A percentile compares a stretch with the other conserved stretches of the same genome.
phyloP scores from a whole-genome alignment of 2,888 invertebrate genomes.

The Clostera curtula region DNA sequence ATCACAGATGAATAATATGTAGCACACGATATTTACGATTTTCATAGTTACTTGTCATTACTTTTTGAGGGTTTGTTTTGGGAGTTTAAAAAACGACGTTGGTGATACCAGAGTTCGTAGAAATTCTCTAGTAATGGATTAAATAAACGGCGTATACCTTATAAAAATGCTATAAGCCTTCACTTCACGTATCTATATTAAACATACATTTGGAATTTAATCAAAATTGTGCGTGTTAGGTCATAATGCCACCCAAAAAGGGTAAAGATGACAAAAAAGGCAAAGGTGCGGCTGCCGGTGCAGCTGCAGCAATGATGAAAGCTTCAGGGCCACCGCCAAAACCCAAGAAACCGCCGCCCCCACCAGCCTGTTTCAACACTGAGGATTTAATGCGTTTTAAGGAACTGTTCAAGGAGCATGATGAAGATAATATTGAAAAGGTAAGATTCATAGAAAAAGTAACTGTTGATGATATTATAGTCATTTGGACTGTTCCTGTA shows the following conservation, averaged over 20 bases:
- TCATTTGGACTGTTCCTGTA: too few relatives aligned
- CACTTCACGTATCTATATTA: not conserved
- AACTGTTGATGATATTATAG: too few relatives aligned
- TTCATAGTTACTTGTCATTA: too few relatives aligned
- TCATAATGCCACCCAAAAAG: slow-evolving; percentile 46
- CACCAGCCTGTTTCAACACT: slow-evolving; percentile 49
- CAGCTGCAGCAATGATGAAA: not conserved
- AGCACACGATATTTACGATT: too few relatives aligned
- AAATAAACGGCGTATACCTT: not conserved
- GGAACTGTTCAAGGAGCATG: slow-evolving; percentile 47
- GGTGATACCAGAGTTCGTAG: too few relatives aligned
- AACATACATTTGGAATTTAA: not conserved
- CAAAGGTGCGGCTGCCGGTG: slow-evolving; percentile 3
- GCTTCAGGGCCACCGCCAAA: slow-evolving; percentile 39
- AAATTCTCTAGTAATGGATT: not conserved
- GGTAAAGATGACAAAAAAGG: slow-evolving; percentile 29
- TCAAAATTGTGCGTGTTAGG: not conserved
- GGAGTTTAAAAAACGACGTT: too few relatives aligned
- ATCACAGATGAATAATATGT: too few relatives aligned
- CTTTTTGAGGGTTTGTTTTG: too few relatives aligned
- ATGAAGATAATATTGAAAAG: slow-evolving; percentile 57
- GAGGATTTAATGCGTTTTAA: slow-evolving; percentile 52
- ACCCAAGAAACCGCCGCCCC: slow-evolving; percentile 55
- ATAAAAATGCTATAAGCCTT: not conserved
- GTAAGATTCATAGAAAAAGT: too few relatives aligned